Evolutionary conservation across 2,113 vertebrate genomes (phyloP).

Genomic region (Centropus unirufus): DNA sequence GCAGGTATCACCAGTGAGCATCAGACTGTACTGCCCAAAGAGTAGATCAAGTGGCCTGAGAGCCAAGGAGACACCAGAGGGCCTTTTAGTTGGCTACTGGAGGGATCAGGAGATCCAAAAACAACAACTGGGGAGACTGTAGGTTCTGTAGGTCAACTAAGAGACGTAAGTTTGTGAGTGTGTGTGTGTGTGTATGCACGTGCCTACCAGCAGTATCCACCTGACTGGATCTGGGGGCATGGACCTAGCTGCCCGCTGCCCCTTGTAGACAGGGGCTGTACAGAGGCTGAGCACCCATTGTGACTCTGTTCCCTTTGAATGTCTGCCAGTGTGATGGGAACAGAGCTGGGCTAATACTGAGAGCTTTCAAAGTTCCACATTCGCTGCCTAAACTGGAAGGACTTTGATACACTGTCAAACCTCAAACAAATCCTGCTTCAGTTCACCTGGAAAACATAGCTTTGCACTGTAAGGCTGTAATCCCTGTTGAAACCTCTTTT

Average conservation of each 20-base stretch:
- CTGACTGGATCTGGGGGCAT: accelerated
- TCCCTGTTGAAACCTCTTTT: neutral
- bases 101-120: neutral
- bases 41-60: accelerated
- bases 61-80: neutral
- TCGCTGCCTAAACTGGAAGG: neutral
- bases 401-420: neutral
- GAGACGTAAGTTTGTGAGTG: neutral
- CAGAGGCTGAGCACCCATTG: neutral
- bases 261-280: neutral
- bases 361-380: neutral
- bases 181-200: accelerated
- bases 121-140: no score
- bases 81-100: neutral
- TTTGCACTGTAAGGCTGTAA: neutral
- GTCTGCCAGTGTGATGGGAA: neutral
- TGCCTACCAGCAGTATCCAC: neutral
- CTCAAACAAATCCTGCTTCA: neutral
- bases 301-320: neutral
- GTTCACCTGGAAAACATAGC: neutral
- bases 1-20: neutral
- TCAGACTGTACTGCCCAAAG: neutral
- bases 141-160: neutral
- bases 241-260: neutral
- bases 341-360: neutral